These are phyloP conservation scores for Mythimna albipuncta DNA, from an alignment of 2,888 invertebrate species.

Conservation along the genomic window DNA sequence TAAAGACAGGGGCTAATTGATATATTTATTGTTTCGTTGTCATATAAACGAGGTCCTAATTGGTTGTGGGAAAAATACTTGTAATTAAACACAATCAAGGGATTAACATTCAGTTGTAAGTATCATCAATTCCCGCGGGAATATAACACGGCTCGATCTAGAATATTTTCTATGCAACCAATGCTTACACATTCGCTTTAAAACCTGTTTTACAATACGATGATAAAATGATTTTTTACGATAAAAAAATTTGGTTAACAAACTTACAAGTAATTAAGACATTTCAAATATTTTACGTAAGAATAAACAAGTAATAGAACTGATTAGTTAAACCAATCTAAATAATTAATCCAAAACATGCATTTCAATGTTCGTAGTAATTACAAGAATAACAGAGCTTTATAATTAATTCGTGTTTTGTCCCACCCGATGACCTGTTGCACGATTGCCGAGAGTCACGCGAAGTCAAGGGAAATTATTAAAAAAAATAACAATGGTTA, in stretches of 20 bases:
- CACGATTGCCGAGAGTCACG: slow-evolving; percentile 66
- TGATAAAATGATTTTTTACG: too few relatives aligned
- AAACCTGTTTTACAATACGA: too few relatives aligned
- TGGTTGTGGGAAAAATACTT: slow-evolving; percentile 74
- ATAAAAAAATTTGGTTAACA: not conserved
- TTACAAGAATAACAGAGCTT: slow-evolving; percentile 38
- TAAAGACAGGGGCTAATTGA: slow-evolving; percentile 55
- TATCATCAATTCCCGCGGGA: slow-evolving; percentile 29
- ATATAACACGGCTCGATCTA: not conserved
- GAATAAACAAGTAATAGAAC: slow-evolving; percentile 8
- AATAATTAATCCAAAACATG: slow-evolving; percentile 46
- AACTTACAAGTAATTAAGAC: not conserved
- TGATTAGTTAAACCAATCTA: slow-evolving; percentile 27
- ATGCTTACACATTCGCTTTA: not conserved
- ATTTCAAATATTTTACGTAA: not conserved
- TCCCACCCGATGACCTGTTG: slow-evolving; percentile 70
- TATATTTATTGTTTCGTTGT: slow-evolving; percentile 67
- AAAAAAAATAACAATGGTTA: slow-evolving; percentile 58
- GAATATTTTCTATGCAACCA: not conserved
- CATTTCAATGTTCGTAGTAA: slow-evolving; percentile 43
- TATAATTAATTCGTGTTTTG: slow-evolving; percentile 54
- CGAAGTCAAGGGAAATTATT: slow-evolving; percentile 58
- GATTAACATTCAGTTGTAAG: slow-evolving; percentile 63
- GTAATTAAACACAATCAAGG: slow-evolving; percentile 72
- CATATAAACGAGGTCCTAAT: slow-evolving; percentile 63